phyloP scores from a whole-genome alignment of 2,113 vertebrate species.

The Corynorhinus townsendii region DNA sequence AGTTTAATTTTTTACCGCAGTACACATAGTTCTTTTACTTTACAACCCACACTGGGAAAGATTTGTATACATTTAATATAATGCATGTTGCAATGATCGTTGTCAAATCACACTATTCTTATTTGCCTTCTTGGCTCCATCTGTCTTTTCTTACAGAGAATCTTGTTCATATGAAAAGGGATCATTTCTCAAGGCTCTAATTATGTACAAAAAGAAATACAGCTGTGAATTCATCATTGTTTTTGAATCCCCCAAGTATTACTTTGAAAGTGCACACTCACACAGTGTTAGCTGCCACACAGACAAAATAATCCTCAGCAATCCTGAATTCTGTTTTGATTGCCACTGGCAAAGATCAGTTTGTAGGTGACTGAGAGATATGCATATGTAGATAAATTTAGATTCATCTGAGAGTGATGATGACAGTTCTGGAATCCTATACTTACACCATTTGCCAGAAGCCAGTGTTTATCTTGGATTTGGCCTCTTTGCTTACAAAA shows the following conservation, averaged over 20 bases:
- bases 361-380: not conserved
- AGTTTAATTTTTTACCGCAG: not conserved
- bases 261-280: not conserved
- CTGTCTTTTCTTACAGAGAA: conserved; percentile 19
- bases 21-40: not conserved
- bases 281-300: not conserved
- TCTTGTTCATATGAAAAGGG: conserved; percentile 31
- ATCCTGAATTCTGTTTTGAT: not conserved
- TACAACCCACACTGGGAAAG: not conserved
- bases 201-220: not conserved
- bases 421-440: not conserved
- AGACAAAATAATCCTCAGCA: not conserved
- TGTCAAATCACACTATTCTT: not conserved
- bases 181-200: conserved; percentile 13
- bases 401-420: not conserved
- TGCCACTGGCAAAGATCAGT: not conserved
- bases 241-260: not conserved
- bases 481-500: not conserved
- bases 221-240: conserved; percentile 10
- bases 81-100: not conserved
- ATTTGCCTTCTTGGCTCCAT: not conserved
- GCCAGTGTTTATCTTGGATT: not conserved
- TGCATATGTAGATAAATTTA: not conserved
- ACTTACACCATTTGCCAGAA: not conserved
- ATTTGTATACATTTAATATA: not conserved